phyloP scores from a whole-genome alignment of 1,140 invertebrate genomes.

The Macrosteles quadrilineatus region DNA sequence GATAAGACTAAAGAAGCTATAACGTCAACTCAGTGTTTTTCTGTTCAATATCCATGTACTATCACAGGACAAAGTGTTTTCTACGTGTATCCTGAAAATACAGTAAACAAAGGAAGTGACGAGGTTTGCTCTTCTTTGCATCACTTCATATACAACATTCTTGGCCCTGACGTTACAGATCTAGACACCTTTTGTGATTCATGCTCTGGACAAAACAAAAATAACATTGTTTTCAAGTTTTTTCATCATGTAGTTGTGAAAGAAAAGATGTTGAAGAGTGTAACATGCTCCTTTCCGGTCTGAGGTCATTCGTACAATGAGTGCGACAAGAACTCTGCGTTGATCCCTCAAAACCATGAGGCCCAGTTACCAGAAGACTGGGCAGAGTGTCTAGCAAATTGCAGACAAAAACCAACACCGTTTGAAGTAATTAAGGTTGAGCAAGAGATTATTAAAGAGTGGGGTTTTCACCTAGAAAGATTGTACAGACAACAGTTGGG shows the following conservation, averaged over 20 bases:
- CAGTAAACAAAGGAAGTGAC: slow-evolving; percentile 33
- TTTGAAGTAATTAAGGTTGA: slow-evolving; percentile 34
- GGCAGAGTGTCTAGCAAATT: slow-evolving; percentile 24
- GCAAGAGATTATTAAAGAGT: slow-evolving; percentile 28
- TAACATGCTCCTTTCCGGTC: slow-evolving; percentile 33
- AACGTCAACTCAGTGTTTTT: slow-evolving; percentile 30
- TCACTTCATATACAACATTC: slow-evolving; percentile 31
- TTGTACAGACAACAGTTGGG: slow-evolving; percentile 8
- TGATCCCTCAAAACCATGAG: slow-evolving; percentile 20
- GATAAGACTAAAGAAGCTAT: slow-evolving; percentile 23
- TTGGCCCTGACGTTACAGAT: slow-evolving; percentile 21
- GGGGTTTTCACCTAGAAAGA: slow-evolving; percentile 15
- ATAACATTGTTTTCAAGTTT: slow-evolving; percentile 30
- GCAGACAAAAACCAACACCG: slow-evolving; percentile 32
- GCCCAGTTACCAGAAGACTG: slow-evolving; percentile 31
- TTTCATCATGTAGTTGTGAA: slow-evolving; percentile 36
- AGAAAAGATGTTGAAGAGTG: slow-evolving; percentile 20
- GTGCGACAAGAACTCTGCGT: slow-evolving; percentile 32
- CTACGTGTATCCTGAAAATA: slow-evolving; percentile 35
- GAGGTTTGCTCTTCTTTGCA: slow-evolving; percentile 32
- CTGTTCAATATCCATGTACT: slow-evolving; percentile 35
- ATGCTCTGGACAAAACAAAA: slow-evolving; percentile 23
- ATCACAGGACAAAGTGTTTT: slow-evolving; percentile 12
- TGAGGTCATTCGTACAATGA: slow-evolving; percentile 40
- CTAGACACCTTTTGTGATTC: slow-evolving; percentile 29